Percentiles rank a stretch among this genome's conserved stretches.
These are phyloP conservation scores for Taxidea taxus DNA, from an alignment of 2,113 vertebrate species.

Conservation along the genomic window DNA sequence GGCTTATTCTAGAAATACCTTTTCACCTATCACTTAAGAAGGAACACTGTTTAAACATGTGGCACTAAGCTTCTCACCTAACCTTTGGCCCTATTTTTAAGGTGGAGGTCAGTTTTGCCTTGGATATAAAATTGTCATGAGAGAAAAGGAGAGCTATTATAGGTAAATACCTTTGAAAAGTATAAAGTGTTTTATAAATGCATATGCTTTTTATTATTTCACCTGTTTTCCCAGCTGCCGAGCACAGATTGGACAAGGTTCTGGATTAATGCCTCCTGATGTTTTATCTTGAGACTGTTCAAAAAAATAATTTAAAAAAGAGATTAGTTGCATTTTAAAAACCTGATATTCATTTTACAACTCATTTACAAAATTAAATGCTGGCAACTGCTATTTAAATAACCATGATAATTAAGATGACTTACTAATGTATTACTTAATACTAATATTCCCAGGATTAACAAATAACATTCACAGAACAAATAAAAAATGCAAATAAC, in stretches of 20 bases:
- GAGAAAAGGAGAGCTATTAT: not conserved
- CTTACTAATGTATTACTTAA: not conserved
- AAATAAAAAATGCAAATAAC: not conserved
- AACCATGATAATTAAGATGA: not conserved
- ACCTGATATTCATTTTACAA: not conserved
- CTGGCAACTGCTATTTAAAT: slow-evolving; percentile 13
- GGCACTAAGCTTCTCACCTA: not conserved
- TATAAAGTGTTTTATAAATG: not conserved
- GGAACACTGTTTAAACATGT: not conserved
- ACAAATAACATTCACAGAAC: not conserved
- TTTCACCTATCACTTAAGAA: not conserved
- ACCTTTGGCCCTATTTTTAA: not conserved
- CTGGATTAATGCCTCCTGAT: slow-evolving; percentile 94
- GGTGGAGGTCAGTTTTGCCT: not conserved
- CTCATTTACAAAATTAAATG: not conserved
- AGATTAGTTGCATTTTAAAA: slow-evolving; percentile 12
- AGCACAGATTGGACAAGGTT: slow-evolving; percentile 98
- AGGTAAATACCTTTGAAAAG: not conserved
- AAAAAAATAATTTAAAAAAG: slow-evolving; percentile 46
- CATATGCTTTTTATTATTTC: slow-evolving; percentile 30
- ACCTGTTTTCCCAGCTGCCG: slow-evolving; percentile 95
- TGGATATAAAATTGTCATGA: not conserved
- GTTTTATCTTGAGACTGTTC: slow-evolving; percentile 96
- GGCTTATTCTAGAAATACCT: not conserved
- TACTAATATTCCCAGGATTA: not conserved